Percentiles rank a stretch among this genome's conserved stretches.
These are phyloP conservation scores for Syngnathus typhle DNA, from an alignment of 2,113 vertebrate genomes.

Conservation along the genomic window DNA sequence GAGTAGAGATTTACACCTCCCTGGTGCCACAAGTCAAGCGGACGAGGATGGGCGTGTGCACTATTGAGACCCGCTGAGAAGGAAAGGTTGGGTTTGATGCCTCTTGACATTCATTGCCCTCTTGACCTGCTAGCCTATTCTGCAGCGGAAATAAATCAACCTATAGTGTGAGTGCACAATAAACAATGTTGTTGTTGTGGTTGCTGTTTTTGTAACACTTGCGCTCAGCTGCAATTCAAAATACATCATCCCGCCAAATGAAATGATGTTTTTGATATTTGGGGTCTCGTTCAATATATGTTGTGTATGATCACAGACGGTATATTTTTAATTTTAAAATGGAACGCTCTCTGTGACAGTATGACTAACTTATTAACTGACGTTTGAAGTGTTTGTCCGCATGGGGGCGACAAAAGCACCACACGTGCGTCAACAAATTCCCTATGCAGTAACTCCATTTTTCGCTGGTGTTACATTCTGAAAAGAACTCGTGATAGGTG, in stretches of 20 bases:
- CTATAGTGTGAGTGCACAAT: not conserved
- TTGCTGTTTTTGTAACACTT: no score
- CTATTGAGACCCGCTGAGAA: constrained; percentile 7
- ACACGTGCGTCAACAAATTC: not conserved
- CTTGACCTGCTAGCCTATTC: not conserved
- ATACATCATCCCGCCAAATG: no score
- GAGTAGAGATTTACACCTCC: constrained; percentile 40
- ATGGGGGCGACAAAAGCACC: not conserved
- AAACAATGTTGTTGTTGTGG: no score
- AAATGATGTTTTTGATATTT: not conserved
- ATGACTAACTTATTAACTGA: not conserved
- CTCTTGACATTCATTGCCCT: constrained; percentile 19
- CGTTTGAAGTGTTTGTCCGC: not conserved
- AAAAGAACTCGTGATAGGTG: no score
- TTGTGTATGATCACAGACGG: no score
- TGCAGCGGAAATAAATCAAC: not conserved
- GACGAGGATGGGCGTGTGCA: constrained; percentile 40
- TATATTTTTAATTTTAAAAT: no score
- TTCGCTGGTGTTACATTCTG: no score
- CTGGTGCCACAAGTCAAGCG: constrained; percentile 51
- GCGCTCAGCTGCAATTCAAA: no score
- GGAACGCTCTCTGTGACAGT: not conserved
- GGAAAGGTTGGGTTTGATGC: constrained; percentile 11
- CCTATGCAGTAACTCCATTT: not conserved
- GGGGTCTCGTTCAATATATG: no score